These are phyloP conservation scores for Spodoptera exigua DNA, from an alignment of 2,888 invertebrate species.

Conservation along the genomic window DNA sequence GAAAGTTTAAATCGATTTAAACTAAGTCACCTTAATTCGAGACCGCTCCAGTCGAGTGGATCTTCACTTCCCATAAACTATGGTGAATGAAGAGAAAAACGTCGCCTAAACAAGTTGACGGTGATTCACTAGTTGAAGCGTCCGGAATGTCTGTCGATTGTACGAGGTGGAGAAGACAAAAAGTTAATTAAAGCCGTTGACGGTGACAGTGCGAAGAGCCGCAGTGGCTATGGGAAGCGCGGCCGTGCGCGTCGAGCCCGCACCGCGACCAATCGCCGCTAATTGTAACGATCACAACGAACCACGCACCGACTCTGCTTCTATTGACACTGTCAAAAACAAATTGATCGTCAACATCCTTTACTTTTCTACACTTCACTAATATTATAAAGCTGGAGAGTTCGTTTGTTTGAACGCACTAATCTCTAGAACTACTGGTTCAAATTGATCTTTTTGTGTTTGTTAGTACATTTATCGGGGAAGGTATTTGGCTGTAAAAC, in stretches of 20 bases:
- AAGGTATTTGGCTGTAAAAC: too few relatives aligned
- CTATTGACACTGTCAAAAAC: constrained; percentile 57
- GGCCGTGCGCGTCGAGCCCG: constrained; percentile 85
- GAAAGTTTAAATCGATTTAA: constrained; percentile 53
- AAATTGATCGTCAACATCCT: constrained; percentile 40
- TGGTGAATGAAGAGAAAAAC: constrained; percentile 59
- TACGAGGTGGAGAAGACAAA: constrained; percentile 76
- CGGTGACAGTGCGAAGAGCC: constrained; percentile 72
- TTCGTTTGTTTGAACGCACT: too few relatives aligned
- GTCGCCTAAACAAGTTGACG: constrained; percentile 54
- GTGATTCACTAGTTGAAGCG: constrained; percentile 64
- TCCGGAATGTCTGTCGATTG: constrained; percentile 78
- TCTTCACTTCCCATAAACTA: constrained; percentile 62
- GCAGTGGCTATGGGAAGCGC: constrained; percentile 87
- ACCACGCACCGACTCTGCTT: constrained; percentile 58
- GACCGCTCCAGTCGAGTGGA: constrained; percentile 56
- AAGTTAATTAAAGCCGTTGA: constrained; percentile 84
- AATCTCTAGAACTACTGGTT: too few relatives aligned
- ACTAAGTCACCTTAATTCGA: constrained; percentile 41
- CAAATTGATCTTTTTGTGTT: too few relatives aligned
- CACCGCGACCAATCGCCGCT: constrained; percentile 86
- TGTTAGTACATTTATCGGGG: too few relatives aligned
- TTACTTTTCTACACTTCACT: too few relatives aligned
- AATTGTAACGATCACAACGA: constrained; percentile 79
- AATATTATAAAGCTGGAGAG: too few relatives aligned